These are phyloP conservation scores for Notoglanidium macrostoma DNA, from an alignment of 2,797 vertebrate species.

Conservation along the genomic window DNA sequence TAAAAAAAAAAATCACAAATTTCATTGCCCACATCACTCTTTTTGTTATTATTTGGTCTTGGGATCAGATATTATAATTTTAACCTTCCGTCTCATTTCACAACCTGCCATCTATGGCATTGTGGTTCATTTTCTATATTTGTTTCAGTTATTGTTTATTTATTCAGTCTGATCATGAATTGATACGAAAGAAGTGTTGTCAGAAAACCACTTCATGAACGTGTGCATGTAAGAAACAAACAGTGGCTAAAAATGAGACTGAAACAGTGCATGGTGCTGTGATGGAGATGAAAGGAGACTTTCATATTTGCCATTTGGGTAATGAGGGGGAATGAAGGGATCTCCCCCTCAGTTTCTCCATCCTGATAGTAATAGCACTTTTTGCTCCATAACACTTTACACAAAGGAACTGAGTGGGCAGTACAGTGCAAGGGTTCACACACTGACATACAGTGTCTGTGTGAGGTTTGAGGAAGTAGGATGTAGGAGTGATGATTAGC, in stretches of 20 bases:
- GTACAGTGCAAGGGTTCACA: constrained; percentile 40
- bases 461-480: constrained; percentile 13
- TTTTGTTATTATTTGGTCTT: neutral
- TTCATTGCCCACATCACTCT: neutral
- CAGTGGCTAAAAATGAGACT: constrained; percentile 50
- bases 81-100: neutral
- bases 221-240: constrained; percentile 37
- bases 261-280: constrained; percentile 60
- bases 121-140: neutral
- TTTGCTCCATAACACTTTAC: constrained; percentile 54
- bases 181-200: neutral
- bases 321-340: constrained; percentile 71
- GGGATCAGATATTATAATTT: neutral
- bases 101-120: neutral
- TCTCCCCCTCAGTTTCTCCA: constrained; percentile 63
- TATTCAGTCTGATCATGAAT: constrained; percentile 1
- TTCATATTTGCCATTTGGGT: constrained; percentile 56
- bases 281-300: constrained; percentile 66
- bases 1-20: neutral
- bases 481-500: constrained; percentile 3
- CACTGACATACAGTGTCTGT: constrained; percentile 37
- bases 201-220: constrained; percentile 8
- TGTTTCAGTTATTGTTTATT: constrained; percentile 15
- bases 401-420: constrained; percentile 45
- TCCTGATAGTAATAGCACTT: constrained; percentile 44